phyloP scores from a whole-genome alignment of 2,113 vertebrate genomes.

The Macrotis lagotis region DNA sequence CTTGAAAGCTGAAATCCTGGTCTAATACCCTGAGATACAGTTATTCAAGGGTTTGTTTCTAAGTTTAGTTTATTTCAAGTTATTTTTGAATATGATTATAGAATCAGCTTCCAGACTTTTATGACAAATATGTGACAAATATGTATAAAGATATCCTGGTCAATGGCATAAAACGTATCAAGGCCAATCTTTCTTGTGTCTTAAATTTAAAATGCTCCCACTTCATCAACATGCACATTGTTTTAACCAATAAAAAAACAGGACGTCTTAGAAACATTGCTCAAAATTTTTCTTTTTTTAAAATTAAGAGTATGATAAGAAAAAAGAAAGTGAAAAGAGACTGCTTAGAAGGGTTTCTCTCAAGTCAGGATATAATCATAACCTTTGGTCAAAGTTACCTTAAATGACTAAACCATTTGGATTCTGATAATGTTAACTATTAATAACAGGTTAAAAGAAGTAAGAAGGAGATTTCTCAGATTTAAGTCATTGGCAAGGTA shows the following conservation, averaged over 20 bases:
- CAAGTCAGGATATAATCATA: background rate
- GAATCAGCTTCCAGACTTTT: constrained; percentile 26
- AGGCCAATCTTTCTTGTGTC: background rate
- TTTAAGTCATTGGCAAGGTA: constrained; percentile 32
- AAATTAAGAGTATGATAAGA: background rate
- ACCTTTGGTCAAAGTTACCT: background rate
- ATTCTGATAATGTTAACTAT: constrained; percentile 32
- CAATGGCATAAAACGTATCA: background rate
- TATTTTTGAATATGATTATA: background rate
- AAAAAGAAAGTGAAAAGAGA: background rate
- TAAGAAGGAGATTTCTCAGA: constrained; percentile 55
- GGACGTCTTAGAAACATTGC: background rate
- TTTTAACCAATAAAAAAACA: background rate
- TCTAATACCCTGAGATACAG: background rate
- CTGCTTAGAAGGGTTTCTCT: background rate
- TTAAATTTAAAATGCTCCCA: background rate
- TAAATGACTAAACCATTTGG: background rate
- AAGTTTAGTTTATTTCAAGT: background rate
- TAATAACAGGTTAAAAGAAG: constrained; percentile 32
- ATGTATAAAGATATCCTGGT: constrained; percentile 22
- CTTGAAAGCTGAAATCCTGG: background rate
- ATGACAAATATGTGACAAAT: constrained; percentile 39
- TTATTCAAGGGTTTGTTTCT: background rate
- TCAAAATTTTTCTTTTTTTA: background rate
- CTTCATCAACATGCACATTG: background rate